phyloP scores from a whole-genome alignment of 92 coral and sea anemone species.

The Chrysogorgia sp. region DNA sequence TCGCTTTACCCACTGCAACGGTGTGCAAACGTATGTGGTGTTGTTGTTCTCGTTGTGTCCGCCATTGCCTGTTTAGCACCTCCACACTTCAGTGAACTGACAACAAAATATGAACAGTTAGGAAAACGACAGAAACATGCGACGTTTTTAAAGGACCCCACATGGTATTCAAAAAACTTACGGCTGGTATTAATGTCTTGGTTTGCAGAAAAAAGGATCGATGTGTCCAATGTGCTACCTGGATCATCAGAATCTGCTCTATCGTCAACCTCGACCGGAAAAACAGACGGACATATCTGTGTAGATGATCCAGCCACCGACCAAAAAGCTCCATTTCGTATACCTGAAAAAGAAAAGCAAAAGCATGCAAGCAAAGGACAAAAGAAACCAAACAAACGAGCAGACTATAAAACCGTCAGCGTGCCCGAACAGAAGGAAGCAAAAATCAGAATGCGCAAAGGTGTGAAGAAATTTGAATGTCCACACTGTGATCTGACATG shows the following conservation, averaged over 20 bases:
- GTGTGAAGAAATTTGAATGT: slow-evolving; percentile 31
- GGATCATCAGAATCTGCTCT: slow-evolving; percentile 1
- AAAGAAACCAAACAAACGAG: not conserved
- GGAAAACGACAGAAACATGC: not conserved
- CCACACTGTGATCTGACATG: slow-evolving; percentile 33
- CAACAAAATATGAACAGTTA: not conserved
- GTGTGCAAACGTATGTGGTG: slow-evolving; percentile 42
- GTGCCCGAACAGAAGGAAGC: not conserved
- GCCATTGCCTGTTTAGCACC: slow-evolving; percentile 54
- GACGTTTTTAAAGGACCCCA: slow-evolving; percentile 31
- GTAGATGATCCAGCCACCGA: slow-evolving; percentile 9
- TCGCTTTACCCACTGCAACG: slow-evolving; percentile 42
- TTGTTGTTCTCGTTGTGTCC: slow-evolving; percentile 50
- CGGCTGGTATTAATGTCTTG: slow-evolving; percentile 47
- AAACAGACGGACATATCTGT: not conserved
- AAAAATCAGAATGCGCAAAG: not conserved
- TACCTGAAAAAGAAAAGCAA: not conserved
- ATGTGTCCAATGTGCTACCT: slow-evolving; percentile 36
- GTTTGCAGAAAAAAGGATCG: slow-evolving; percentile 22
- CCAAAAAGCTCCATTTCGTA: not conserved
- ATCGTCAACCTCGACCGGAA: not conserved
- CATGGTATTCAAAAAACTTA: slow-evolving; percentile 33
- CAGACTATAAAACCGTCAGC: not conserved
- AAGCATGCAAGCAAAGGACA: not conserved
- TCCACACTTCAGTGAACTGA: slow-evolving; percentile 2